Evolutionary conservation across 2,888 invertebrate genomes (phyloP).

Genomic region (Hydriomena furcata): DNA sequence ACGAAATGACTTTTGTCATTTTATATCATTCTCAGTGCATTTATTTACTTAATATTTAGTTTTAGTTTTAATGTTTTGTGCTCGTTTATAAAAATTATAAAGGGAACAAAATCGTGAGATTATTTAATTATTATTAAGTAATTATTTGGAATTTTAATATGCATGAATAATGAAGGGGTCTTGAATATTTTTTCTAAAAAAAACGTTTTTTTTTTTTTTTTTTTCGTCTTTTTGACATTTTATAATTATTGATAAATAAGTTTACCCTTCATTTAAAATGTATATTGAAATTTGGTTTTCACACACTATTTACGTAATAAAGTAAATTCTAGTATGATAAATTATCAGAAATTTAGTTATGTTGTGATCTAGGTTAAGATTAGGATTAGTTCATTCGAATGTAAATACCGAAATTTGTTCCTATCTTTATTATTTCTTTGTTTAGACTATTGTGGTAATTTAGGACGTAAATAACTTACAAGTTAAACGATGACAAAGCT

Average conservation of each 20-base stretch:
- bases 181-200: background rate
- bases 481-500: no score
- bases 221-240: no score
- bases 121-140: slow-evolving; percentile 29
- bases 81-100: background rate
- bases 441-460: background rate
- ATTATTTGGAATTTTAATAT: slow-evolving; percentile 22
- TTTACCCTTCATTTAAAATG: slow-evolving; percentile 21
- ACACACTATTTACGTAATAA: slow-evolving; percentile 43
- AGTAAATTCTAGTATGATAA: slow-evolving; percentile 66
- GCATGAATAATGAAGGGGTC: slow-evolving; percentile 10
- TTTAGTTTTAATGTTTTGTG: no score
- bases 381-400: slow-evolving; percentile 5
- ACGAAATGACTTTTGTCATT: background rate
- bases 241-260: background rate
- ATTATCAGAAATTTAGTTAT: slow-evolving; percentile 49
- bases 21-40: slow-evolving; percentile 44
- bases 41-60: slow-evolving; percentile 44
- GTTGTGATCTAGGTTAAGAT: slow-evolving; percentile 28
- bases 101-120: slow-evolving; percentile 2
- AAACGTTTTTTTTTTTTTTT: no score
- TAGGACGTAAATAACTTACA: no score
- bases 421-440: slow-evolving; percentile 6
- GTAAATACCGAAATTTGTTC: slow-evolving; percentile 18
- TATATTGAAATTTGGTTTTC: slow-evolving; percentile 32